Base-by-base conservation (phyloP, 2,888 invertebrate species). In the Meteorus cinctellus region DNA sequence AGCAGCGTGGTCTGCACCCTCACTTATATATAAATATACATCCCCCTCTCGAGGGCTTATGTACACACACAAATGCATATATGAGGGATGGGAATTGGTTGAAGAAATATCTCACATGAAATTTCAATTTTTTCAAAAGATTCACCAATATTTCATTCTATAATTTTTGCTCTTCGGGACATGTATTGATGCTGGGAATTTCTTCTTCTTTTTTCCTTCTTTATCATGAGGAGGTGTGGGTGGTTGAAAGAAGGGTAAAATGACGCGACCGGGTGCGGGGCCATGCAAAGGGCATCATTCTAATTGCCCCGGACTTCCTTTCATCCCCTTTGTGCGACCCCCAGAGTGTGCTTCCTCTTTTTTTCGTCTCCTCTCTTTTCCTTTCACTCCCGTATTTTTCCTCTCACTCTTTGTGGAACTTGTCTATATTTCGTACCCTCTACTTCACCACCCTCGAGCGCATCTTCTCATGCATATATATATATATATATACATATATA, bases 251-350 rank as follows among this genome's bases (percentile, higher is more conserved):
- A 71, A 55, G 29, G 45, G 79, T 75, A 27, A 65, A 55, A 74
- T 31, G 69, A 65, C 63, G 48, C 66, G 74, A 34, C 29, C 55
- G 51, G 36, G 72, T 68, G 75, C 71, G 70, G 78, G 77, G 77
- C 82, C 82, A 82, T 82, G 87, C 85, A 84, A 86, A 85, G 86
- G 88, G 87, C 88, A 89, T 89, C 89, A 89, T 89, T 89, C 89
- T 89, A 89, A 89, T 89, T 89, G 89, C 89, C 89, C 89, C 89
- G 89, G 89, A 89, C 89, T 89, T 89, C 89, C 89, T 89, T 89
- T 89, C 89, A 89, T 88, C 88, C 89, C 89, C 87, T 88, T 88
- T 88, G 88, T 89, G 84, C 86, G 85, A 85, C 85, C 85, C 87
- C 85, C 85, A 84, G n/a, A 84, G 82, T 83, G 84, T 84, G 87